These are phyloP conservation scores for Apomyelois bistriatella DNA, from an alignment of 2,888 invertebrate species.

Conservation along the genomic window DNA sequence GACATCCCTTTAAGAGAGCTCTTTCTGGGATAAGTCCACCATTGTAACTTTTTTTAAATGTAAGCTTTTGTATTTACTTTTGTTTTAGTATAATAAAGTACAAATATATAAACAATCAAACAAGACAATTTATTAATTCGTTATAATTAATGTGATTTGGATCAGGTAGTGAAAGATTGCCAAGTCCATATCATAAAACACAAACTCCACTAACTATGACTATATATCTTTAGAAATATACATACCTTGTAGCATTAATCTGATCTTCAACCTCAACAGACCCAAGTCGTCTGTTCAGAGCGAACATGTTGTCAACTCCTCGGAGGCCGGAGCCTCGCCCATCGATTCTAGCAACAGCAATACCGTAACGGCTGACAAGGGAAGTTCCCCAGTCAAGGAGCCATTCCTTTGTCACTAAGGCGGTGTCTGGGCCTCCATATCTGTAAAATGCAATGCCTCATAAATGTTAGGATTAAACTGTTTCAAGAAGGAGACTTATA, in stretches of 20 bases:
- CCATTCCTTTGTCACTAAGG: conserved; percentile 90
- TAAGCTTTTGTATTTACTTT: too few species aligned
- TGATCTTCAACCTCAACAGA: conserved; percentile 95
- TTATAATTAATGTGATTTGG: too few species aligned
- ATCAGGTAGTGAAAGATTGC: too few species aligned
- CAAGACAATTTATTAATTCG: too few species aligned
- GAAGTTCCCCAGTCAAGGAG: conserved; percentile 93
- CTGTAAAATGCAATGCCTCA: conserved; percentile 56
- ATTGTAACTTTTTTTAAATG: too few species aligned
- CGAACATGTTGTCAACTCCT: conserved; percentile 90
- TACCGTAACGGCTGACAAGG: conserved; percentile 88
- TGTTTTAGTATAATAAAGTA: too few species aligned
- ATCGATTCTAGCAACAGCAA: conserved; percentile 94
- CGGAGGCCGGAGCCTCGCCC: conserved; percentile 93
- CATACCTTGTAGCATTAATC: conserved; percentile 88
- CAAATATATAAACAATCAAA: too few species aligned
- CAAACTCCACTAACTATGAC: too few species aligned
- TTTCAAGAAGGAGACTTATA: not conserved
- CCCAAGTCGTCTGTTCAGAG: conserved; percentile 91
- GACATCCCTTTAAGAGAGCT: too few species aligned
- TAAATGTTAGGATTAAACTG: not conserved
- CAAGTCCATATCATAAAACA: too few species aligned
- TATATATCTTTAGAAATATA: too few species aligned
- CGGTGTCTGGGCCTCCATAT: conserved; percentile 95
- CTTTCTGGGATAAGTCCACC: too few species aligned